Evolutionary conservation across 2,888 invertebrate species (phyloP).

Genomic region (Serrognathus titanus): DNA sequence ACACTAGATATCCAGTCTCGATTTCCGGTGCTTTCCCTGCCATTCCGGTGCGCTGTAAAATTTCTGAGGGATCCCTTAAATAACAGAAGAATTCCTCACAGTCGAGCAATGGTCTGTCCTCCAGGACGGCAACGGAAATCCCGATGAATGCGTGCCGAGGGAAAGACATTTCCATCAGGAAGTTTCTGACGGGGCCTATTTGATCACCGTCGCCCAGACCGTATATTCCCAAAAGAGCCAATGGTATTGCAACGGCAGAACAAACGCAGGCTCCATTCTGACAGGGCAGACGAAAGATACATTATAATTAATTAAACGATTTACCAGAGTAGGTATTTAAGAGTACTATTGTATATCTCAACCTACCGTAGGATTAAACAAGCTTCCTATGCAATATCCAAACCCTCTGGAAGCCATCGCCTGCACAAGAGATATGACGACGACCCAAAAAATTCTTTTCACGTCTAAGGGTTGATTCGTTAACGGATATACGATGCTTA

Average conservation of each 20-base stretch:
- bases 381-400: conserved; percentile 42
- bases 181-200: not conserved
- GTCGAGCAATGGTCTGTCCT: conserved; percentile 4
- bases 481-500: conserved; percentile 54
- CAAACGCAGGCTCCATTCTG: conserved; percentile 15
- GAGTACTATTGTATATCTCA: too few species aligned
- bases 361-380: conserved; percentile 15
- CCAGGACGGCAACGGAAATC: not conserved
- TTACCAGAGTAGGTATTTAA: not conserved
- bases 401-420: conserved; percentile 69
- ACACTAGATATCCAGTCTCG: not conserved
- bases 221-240: conserved; percentile 10
- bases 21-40: not conserved
- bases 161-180: conserved; percentile 8
- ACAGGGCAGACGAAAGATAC: not conserved
- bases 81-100: conserved; percentile 15
- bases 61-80: conserved; percentile 4
- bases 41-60: conserved; percentile 8
- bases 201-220: conserved; percentile 11
- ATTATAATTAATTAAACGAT: not conserved
- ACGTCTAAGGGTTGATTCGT: conserved; percentile 67
- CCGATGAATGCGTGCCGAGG: conserved; percentile 11
- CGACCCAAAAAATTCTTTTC: conserved; percentile 61
- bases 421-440: conserved; percentile 61
- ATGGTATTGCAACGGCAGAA: conserved; percentile 7